phyloP scores from a whole-genome alignment of 2,113 vertebrate genomes.

The Colistium nudipinnis region DNA sequence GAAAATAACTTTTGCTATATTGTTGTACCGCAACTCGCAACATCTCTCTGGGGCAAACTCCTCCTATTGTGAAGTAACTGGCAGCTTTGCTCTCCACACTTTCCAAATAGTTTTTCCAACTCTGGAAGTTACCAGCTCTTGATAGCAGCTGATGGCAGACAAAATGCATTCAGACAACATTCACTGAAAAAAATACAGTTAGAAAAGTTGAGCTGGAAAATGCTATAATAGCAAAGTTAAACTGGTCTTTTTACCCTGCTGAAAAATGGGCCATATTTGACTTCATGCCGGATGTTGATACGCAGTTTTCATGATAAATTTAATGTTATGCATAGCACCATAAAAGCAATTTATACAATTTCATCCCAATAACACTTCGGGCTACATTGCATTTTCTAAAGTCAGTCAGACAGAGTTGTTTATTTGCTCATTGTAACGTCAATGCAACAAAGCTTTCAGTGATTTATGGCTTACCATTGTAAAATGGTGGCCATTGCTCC shows the following conservation, averaged over 20 bases:
- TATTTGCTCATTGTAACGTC: too few relatives aligned
- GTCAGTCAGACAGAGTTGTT: too few relatives aligned
- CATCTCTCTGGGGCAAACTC: neutral
- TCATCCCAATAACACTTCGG: too few relatives aligned
- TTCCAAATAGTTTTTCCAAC: neutral
- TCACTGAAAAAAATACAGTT: constrained; percentile 7
- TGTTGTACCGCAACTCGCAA: neutral
- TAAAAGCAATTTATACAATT: too few relatives aligned
- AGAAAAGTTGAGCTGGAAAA: neutral
- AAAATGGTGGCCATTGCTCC: too few relatives aligned
- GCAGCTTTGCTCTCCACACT: neutral
- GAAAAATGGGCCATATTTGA: neutral
- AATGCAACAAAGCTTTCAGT: too few relatives aligned
- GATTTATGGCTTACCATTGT: too few relatives aligned
- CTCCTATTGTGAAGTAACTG: neutral
- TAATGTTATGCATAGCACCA: too few relatives aligned
- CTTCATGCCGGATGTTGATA: neutral
- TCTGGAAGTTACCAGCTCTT: neutral
- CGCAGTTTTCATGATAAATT: too few relatives aligned
- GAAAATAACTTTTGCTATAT: neutral
- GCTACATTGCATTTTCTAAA: too few relatives aligned
- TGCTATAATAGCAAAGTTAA: neutral
- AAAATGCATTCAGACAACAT: neutral
- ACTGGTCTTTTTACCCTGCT: neutral
- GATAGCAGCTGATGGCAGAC: constrained; percentile 4